phyloP scores from a whole-genome alignment of 2,113 vertebrate species.

The Atherinomorus stipes region DNA sequence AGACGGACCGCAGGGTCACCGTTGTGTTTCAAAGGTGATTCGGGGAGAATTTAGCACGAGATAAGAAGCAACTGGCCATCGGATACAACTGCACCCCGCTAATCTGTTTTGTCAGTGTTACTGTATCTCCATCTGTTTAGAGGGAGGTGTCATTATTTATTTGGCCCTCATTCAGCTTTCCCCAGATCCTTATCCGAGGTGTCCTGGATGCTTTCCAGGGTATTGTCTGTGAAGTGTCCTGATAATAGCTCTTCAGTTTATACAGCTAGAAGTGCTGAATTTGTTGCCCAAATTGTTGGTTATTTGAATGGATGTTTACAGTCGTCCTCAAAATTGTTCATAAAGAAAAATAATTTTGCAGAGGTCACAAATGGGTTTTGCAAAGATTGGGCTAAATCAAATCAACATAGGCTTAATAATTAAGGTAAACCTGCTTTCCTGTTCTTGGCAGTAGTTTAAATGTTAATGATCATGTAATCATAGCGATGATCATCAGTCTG shows the following conservation, averaged over 20 bases:
- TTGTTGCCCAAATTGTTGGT: neutral
- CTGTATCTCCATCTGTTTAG: conserved; percentile 64
- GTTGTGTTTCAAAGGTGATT: conserved; percentile 60
- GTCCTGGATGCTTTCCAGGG: conserved; percentile 14
- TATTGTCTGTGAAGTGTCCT: conserved; percentile 1
- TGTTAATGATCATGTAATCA: too few species aligned
- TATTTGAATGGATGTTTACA: too few species aligned
- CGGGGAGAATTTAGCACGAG: conserved; percentile 46
- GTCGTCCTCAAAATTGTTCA: too few species aligned
- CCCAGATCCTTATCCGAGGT: conserved; percentile 16
- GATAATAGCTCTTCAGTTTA: neutral
- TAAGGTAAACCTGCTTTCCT: too few species aligned
- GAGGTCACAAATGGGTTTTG: too few species aligned
- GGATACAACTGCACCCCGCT: conserved; percentile 41
- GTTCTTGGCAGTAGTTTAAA: too few species aligned
- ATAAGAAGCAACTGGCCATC: conserved; percentile 56
- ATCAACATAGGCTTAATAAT: too few species aligned
- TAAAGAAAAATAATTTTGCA: too few species aligned
- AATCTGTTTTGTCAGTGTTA: conserved; percentile 60
- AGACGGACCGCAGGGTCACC: conserved; percentile 60
- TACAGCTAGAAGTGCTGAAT: neutral
- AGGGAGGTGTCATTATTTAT: conserved; percentile 56
- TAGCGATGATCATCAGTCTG: too few species aligned
- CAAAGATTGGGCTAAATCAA: too few species aligned
- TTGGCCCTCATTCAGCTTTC: conserved; percentile 45